Evolutionary conservation across 2,113 vertebrate genomes (phyloP).

Genomic region (Scomber colias): DNA sequence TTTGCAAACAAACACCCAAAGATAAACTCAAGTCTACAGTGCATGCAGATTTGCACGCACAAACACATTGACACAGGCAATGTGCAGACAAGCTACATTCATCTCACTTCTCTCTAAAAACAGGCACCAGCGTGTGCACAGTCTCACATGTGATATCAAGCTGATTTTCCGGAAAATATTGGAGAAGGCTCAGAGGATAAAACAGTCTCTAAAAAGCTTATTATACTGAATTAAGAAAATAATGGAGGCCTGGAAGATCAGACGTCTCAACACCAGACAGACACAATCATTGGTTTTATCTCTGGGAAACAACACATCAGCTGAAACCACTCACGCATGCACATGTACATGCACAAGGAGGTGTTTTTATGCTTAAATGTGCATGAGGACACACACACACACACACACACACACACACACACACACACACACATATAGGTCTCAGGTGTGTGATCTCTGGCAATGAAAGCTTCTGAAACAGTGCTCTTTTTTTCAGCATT

Average conservation of each 20-base stretch:
- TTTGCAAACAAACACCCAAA: conserved; percentile 49
- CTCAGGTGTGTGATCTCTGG: conserved; percentile 81
- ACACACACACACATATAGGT: conserved; percentile 44
- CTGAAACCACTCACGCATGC: conserved; percentile 7
- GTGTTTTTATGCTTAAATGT: conserved; percentile 18
- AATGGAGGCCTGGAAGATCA: conserved; percentile 44
- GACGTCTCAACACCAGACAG: conserved; percentile 48
- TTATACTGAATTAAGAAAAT: conserved; percentile 60
- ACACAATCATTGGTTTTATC: conserved; percentile 38
- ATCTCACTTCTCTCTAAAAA: conserved; percentile 55
- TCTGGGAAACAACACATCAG: conserved; percentile 27
- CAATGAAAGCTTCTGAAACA: conserved; percentile 68
- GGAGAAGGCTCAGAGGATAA: conserved; percentile 47
- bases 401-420: conserved; percentile 27
- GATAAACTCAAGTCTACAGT: conserved; percentile 60
- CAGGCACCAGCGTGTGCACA: conserved; percentile 44
- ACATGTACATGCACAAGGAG: conserved; percentile 26
- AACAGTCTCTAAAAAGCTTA: conserved; percentile 48
- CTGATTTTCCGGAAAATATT: conserved; percentile 53
- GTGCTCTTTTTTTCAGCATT: conserved; percentile 42
- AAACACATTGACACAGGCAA: conserved; percentile 49
- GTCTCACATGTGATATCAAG: conserved; percentile 53
- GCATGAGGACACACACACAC: conserved; percentile 26
- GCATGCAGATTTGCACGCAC: conserved; percentile 53
- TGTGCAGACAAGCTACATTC: conserved; percentile 43